Percentiles rank a stretch among this genome's conserved stretches.
Conservation (phyloP, 2,113 vertebrate genomes). For the Callipepla californica region DNA sequence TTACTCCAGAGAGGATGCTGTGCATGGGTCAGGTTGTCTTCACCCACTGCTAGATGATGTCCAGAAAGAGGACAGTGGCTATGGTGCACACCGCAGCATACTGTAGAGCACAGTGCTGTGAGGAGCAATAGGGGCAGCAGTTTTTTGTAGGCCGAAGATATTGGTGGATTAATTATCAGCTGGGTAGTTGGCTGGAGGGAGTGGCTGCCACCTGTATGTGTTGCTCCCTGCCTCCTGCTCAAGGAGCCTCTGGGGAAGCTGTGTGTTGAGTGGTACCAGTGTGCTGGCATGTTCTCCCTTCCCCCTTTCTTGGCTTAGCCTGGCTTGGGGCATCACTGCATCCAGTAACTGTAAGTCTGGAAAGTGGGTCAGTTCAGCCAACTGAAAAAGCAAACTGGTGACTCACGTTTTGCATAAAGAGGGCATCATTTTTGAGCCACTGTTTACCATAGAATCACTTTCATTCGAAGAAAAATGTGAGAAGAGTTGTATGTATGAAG, state of each 20-base stretch:
- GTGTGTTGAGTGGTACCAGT: neutral
- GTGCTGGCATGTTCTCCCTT: neutral
- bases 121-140: neutral
- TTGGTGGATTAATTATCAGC: neutral
- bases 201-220: accelerated
- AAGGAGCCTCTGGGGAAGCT: neutral
- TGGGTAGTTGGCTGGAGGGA: neutral
- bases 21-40: neutral
- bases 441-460: neutral
- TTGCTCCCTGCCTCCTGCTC: accelerated
- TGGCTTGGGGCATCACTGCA: neutral
- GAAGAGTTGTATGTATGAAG: neutral
- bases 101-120: accelerated
- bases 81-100: accelerated
- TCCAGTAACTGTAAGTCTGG: neutral
- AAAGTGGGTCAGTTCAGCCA: slow-evolving; percentile 63
- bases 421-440: neutral
- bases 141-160: accelerated
- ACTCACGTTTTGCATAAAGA: slow-evolving; percentile 39
- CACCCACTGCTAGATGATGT: neutral
- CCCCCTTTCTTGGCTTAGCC: neutral
- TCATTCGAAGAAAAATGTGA: neutral
- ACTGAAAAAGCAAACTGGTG: slow-evolving; percentile 27
- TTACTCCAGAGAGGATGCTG: neutral
- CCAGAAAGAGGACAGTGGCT: neutral